phyloP scores from a whole-genome alignment of 2,797 vertebrate genomes.

The Serranus cabrilla region DNA sequence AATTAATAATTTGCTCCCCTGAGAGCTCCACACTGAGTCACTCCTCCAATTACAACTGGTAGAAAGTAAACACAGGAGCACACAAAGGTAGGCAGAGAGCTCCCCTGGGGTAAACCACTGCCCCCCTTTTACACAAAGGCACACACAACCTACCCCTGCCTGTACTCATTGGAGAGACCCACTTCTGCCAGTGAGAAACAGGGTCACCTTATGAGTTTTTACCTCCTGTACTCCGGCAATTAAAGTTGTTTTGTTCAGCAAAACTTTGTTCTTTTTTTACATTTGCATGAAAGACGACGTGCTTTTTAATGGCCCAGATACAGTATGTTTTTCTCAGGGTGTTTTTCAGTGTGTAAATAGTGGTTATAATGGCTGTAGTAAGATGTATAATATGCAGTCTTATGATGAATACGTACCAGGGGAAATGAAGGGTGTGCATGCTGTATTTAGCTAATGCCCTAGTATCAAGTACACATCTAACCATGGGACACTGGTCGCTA shows the following conservation, averaged over 20 bases:
- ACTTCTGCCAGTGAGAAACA: slow-evolving; percentile 65
- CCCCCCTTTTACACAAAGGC: slow-evolving; percentile 28
- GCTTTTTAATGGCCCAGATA: neutral
- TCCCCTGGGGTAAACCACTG: slow-evolving; percentile 53
- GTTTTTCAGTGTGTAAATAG: slow-evolving; percentile 31
- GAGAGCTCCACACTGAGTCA: slow-evolving; percentile 71
- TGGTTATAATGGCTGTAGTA: slow-evolving; percentile 8
- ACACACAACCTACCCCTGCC: slow-evolving; percentile 24
- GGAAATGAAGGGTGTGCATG: slow-evolving; percentile 46
- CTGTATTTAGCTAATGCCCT: slow-evolving; percentile 57
- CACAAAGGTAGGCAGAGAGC: slow-evolving; percentile 57
- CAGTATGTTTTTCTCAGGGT: neutral
- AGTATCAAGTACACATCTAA: slow-evolving; percentile 53
- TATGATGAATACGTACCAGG: slow-evolving; percentile 19
- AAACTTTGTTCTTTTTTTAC: slow-evolving; percentile 6
- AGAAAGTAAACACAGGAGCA: slow-evolving; percentile 71
- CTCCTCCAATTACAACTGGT: slow-evolving; percentile 73
- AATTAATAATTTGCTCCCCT: slow-evolving; percentile 78
- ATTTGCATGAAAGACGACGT: slow-evolving; percentile 12
- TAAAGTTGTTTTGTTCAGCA: slow-evolving; percentile 16
- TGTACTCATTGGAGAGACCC: slow-evolving; percentile 49
- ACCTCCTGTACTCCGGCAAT: slow-evolving; percentile 10
- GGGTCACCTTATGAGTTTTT: slow-evolving; percentile 35
- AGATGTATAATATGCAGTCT: neutral
- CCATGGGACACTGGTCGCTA: slow-evolving; percentile 54